Evolutionary conservation across 1,140 invertebrate species (phyloP).

Genomic region (Psilanteris sp.): DNA sequence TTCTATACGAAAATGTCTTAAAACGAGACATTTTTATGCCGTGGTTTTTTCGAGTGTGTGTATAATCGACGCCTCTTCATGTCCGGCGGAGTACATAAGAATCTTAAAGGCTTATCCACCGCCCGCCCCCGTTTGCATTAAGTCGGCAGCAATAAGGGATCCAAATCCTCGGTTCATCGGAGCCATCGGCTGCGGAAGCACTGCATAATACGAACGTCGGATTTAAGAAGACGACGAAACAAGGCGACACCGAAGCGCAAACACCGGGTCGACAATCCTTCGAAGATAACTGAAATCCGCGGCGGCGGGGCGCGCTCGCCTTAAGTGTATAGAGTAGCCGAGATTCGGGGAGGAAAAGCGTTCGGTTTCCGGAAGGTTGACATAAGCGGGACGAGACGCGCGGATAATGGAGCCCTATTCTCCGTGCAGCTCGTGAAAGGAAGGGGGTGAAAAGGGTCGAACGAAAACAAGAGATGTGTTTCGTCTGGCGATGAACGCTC

Average conservation of each 20-base stretch:
- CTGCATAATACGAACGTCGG: no score
- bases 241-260: constrained; percentile 44
- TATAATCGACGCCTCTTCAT: no score
- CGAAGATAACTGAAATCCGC: constrained; percentile 48
- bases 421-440: constrained; percentile 30
- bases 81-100: no score
- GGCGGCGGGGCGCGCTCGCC: constrained; percentile 13
- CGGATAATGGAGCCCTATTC: constrained; percentile 65
- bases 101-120: no score
- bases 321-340: constrained; percentile 52
- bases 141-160: no score
- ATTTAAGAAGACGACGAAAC: constrained; percentile 24
- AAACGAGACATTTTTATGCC: no score
- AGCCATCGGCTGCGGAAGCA: no score
- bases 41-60: no score
- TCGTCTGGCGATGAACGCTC: constrained; percentile 73
- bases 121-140: no score
- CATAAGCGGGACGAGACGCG: constrained; percentile 56
- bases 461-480: constrained; percentile 74
- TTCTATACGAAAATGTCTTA: no score
- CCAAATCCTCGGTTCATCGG: no score
- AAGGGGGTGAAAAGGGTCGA: constrained; percentile 62
- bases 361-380: constrained; percentile 56
- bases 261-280: constrained; percentile 51
- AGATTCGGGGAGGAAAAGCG: constrained; percentile 57